These are phyloP conservation scores for Caloenas nicobarica DNA, from an alignment of 2,113 vertebrate species.

Conservation along the genomic window DNA sequence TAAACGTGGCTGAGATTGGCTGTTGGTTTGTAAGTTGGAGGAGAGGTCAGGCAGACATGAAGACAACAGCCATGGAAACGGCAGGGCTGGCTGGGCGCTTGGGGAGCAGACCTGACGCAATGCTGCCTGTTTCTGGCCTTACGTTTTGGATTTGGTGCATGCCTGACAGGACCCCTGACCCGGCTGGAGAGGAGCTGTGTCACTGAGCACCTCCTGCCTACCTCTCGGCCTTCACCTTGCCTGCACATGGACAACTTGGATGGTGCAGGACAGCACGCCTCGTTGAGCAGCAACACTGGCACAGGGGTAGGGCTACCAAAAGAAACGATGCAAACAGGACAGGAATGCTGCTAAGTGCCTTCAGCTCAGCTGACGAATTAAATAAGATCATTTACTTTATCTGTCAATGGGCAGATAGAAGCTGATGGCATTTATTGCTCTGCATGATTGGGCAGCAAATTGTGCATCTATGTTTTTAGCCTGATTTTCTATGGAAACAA, in stretches of 20 bases:
- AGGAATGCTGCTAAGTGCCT: background rate
- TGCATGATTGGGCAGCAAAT: constrained; percentile 39
- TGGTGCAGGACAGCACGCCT: rapidly evolving
- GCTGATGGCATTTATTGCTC: constrained; percentile 24
- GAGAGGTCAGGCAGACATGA: background rate
- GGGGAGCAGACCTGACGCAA: background rate
- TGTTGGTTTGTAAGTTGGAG: background rate
- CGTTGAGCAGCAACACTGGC: too few relatives aligned
- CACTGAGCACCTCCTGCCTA: background rate
- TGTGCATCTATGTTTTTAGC: constrained; percentile 56
- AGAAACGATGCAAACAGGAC: background rate
- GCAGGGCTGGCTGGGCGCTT: background rate
- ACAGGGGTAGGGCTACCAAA: background rate
- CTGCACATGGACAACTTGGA: background rate
- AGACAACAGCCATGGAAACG: background rate
- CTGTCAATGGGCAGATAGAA: constrained; percentile 54
- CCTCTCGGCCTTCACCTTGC: background rate
- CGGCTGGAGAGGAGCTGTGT: background rate
- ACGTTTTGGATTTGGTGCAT: background rate
- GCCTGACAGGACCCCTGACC: background rate
- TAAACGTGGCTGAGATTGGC: background rate
- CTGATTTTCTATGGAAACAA: constrained; percentile 56
- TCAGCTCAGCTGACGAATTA: background rate
- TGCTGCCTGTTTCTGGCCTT: background rate
- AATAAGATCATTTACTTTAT: constrained; percentile 47